A percentile compares a stretch with the other conserved stretches of the same genome.
Evolutionary conservation across 2,113 vertebrate species (phyloP).

Genomic region (Pluvianellus socialis): DNA sequence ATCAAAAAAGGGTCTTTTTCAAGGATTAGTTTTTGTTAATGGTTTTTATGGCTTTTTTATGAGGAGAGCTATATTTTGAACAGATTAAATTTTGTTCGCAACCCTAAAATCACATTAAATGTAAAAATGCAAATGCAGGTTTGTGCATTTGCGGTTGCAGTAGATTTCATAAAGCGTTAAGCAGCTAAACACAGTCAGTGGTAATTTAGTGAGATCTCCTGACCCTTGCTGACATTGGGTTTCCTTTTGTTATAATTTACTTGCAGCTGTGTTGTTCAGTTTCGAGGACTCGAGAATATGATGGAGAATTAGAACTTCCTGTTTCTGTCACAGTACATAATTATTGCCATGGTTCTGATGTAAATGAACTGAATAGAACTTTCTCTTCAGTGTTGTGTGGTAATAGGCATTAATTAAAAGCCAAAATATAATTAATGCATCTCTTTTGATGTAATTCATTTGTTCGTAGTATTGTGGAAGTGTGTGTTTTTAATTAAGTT

Average conservation of each 20-base stretch:
- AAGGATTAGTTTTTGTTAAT: neutral
- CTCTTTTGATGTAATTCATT: slow-evolving; percentile 60
- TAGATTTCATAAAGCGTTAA: neutral
- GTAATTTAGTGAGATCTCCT: slow-evolving; percentile 43
- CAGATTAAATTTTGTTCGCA: neutral
- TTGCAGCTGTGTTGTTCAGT: slow-evolving; percentile 48
- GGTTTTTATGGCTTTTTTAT: neutral
- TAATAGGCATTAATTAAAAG: slow-evolving; percentile 59
- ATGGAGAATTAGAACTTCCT: slow-evolving; percentile 48
- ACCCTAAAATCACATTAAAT: neutral
- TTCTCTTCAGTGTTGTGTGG: slow-evolving; percentile 4
- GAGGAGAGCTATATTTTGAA: neutral
- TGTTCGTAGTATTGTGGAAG: slow-evolving; percentile 21
- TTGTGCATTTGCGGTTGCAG: neutral
- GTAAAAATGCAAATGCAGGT: slow-evolving; percentile 9
- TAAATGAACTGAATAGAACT: slow-evolving; percentile 48
- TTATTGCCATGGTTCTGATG: slow-evolving; percentile 55
- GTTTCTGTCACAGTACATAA: slow-evolving; percentile 45
- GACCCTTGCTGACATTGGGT: slow-evolving; percentile 15
- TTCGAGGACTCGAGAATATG: slow-evolving; percentile 38
- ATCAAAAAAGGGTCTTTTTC: neutral
- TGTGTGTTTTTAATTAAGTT: slow-evolving; percentile 62
- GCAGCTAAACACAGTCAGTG: slow-evolving; percentile 6
- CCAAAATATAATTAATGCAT: slow-evolving; percentile 55
- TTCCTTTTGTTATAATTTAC: slow-evolving; percentile 39